Base-by-base conservation (phyloP, 2,113 vertebrate genomes). In the Salvelinus namaycush region DNA sequence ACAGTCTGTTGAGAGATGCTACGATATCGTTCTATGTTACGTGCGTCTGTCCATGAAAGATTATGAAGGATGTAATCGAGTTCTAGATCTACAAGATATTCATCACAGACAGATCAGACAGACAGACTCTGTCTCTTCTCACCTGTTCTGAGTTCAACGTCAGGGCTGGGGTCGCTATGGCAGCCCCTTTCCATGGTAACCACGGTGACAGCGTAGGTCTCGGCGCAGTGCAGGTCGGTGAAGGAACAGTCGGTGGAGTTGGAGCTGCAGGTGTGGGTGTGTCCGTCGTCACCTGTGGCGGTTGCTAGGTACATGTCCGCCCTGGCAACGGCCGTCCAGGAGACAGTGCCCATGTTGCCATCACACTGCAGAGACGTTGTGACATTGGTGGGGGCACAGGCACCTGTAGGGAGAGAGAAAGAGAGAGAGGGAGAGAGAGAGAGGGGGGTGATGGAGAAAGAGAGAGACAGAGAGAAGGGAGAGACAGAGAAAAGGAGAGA, bases 151-250 rank as follows among this genome's bases (percentile, higher is more conserved):
- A 91, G 76, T 49, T 44, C 11, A 66, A 80, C 79, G 0, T 76
- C 73, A 39, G 83, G 62, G 72, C 87, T 91, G 0, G 86, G 80
- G n/a, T 78, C 1, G 5, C 90, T 91, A 65, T 59, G 12, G 76
- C 91, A 92, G 59, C 87, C 84, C 39, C 76, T 76, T 72, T 87
- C 83, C 24, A 87, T 73, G 24, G 88, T 88, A 0, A 85, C 84
- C 54, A 91, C 88, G 11, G 80, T 74, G 4, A 91, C 81, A 20
- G 78, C 0, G 20, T 92, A 92, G 39, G 14, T 83, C 69, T 88
- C 69, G 7, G 78, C 86, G 71, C 89, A 92, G 79, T 81, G 86
- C 11, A 93, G 90, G 51, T 83, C 76, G 39, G 86, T 81, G 81
- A 93, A 84, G 70, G 79, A 74, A 72, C 92, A 93, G 0, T 77